Percentiles rank a stretch among this genome's conserved stretches.
Conservation (phyloP, 2,797 vertebrate species). For the Fratercula arctica region DNA sequence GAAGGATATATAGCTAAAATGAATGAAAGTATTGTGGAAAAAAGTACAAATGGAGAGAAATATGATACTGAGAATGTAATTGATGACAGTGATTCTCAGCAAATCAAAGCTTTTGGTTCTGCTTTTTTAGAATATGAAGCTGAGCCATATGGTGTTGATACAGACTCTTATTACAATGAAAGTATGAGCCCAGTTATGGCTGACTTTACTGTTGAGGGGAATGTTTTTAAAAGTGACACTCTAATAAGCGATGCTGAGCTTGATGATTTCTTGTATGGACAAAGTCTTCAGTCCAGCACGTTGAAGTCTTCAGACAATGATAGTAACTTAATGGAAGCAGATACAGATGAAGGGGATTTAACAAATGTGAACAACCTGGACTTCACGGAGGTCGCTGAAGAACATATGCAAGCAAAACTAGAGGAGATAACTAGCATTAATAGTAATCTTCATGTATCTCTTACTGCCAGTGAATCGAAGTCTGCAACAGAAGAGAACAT, state of each 20-base stretch:
- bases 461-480: not conserved
- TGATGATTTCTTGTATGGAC: slow-evolving; percentile 89
- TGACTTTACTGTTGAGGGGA: slow-evolving; percentile 79
- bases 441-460: not conserved
- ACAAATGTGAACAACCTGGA: not conserved
- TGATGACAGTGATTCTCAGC: not conserved
- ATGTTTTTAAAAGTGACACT: slow-evolving; percentile 74
- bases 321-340: not conserved
- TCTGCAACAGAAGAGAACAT: not conserved
- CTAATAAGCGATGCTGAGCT: slow-evolving; percentile 92
- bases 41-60: not conserved
- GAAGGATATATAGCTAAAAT: slow-evolving; percentile 15
- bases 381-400: not conserved
- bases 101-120: not conserved
- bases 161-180: not conserved
- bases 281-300: slow-evolving; percentile 68
- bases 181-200: slow-evolving; percentile 41
- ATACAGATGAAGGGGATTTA: not conserved
- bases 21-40: not conserved
- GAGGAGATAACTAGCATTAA: not conserved
- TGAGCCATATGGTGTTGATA: not conserved
- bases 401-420: not conserved
- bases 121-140: not conserved
- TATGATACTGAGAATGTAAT: not conserved
- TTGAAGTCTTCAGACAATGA: slow-evolving; percentile 32